A percentile compares a stretch with the other conserved stretches of the same genome.
phyloP scores from a whole-genome alignment of 2,113 vertebrate genomes.

The Cyprinodon brontotheroides region DNA sequence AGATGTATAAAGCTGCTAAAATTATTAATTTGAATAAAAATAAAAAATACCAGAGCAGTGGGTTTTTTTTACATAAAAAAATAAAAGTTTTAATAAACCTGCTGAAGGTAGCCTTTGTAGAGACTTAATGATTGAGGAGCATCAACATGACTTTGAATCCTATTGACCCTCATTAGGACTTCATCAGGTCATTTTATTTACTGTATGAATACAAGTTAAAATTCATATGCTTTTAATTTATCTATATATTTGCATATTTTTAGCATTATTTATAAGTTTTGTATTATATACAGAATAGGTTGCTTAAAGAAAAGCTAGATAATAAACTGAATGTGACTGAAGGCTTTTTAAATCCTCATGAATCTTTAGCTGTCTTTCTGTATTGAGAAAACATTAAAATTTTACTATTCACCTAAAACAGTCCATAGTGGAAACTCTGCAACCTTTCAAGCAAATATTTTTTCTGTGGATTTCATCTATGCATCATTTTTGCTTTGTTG shows the following conservation, averaged over 20 bases:
- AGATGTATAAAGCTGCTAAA: no score
- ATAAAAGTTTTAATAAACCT: no score
- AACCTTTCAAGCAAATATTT: neutral
- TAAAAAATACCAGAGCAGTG: no score
- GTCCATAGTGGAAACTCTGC: neutral
- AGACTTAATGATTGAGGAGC: no score
- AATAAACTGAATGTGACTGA: neutral
- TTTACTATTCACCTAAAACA: neutral
- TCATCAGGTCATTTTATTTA: neutral
- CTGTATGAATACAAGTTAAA: neutral
- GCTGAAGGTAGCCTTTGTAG: no score
- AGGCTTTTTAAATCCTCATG: neutral
- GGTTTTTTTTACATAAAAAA: no score
- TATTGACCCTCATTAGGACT: no score
- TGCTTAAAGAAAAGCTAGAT: no score
- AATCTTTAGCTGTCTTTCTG: neutral
- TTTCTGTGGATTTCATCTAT: neutral
- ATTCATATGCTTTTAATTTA: neutral
- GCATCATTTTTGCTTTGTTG: slow-evolving; percentile 9
- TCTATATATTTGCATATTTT: neutral
- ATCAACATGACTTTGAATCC: no score
- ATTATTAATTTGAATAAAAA: no score
- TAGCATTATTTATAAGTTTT: neutral
- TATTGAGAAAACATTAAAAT: neutral
- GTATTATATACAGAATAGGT: neutral